phyloP scores from a whole-genome alignment of 2,797 vertebrate species.

The Pangasius djambal region DNA sequence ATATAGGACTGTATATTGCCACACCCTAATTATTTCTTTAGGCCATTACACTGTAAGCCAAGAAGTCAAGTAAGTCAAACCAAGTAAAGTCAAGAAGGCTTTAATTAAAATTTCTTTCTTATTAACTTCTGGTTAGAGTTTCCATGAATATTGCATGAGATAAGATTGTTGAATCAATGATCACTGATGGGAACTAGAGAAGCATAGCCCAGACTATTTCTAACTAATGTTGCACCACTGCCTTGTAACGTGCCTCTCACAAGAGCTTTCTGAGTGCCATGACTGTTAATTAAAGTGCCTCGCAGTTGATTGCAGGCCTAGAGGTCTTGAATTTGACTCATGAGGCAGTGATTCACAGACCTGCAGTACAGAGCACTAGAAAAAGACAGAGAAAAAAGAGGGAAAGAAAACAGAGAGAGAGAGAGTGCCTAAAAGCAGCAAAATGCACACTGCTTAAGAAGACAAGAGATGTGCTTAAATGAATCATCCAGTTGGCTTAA shows the following conservation, averaged over 20 bases:
- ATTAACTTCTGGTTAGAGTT: slow-evolving; percentile 5
- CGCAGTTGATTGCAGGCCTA: slow-evolving; percentile 29
- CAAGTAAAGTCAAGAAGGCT: slow-evolving; percentile 7
- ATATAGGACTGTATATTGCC: neutral
- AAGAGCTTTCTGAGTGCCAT: slow-evolving; percentile 28
- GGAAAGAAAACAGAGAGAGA: slow-evolving; percentile 13
- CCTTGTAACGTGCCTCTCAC: slow-evolving; percentile 7
- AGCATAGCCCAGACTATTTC: neutral
- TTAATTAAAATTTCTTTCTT: slow-evolving; percentile 9
- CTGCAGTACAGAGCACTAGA: slow-evolving; percentile 14
- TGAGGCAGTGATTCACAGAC: slow-evolving; percentile 29
- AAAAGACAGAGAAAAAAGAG: slow-evolving; percentile 6
- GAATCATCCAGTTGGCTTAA: slow-evolving; percentile 79
- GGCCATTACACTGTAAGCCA: neutral
- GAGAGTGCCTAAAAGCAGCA: slow-evolving; percentile 59
- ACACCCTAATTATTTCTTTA: neutral
- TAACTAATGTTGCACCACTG: slow-evolving; percentile 28
- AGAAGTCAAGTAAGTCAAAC: slow-evolving; percentile 6
- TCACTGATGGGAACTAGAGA: neutral
- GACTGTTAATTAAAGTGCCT: slow-evolving; percentile 37
- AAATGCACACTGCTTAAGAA: slow-evolving; percentile 74
- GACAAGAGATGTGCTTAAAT: slow-evolving; percentile 76
- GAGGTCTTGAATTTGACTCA: slow-evolving; percentile 27
- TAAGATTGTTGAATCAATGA: slow-evolving; percentile 14
- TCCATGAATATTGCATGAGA: slow-evolving; percentile 16